Conservation (phyloP, 2,888 invertebrate species). For the Leucophenga maculata region DNA sequence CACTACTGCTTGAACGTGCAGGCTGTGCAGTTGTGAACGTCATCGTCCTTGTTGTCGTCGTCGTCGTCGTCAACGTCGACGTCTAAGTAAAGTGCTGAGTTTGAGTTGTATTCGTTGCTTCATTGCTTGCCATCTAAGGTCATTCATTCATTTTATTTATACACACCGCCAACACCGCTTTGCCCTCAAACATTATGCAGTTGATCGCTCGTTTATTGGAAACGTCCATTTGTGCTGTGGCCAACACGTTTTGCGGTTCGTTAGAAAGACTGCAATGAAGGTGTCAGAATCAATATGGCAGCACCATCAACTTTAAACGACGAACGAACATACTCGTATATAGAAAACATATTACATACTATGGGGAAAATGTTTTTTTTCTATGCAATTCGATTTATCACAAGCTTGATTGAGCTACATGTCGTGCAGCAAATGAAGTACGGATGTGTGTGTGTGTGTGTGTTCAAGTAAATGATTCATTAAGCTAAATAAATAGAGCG, state of each 20-base stretch:
- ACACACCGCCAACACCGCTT: neutral
- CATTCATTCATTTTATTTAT: conserved; percentile 2
- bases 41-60: too few relatives aligned
- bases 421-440: conserved; percentile 16
- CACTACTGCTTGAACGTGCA: conserved; percentile 1
- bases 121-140: neutral
- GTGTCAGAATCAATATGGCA: conserved; percentile 28
- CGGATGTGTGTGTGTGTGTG: conserved; percentile 5
- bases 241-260: conserved; percentile 30
- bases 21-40: neutral
- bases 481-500: conserved; percentile 18
- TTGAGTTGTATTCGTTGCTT: conserved; percentile 2
- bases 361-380: neutral
- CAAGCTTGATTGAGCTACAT: conserved; percentile 19
- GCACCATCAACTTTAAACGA: neutral
- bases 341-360: neutral
- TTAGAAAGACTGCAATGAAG: conserved; percentile 26
- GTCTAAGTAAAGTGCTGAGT: neutral
- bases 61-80: too few relatives aligned
- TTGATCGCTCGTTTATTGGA: neutral
- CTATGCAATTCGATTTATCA: neutral
- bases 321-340: neutral
- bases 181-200: neutral
- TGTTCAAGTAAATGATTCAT: conserved; percentile 17
- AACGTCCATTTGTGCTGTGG: conserved; percentile 1